Base-by-base conservation (phyloP, 2,797 vertebrate genomes). In the Pseudomugil gertrudae region DNA sequence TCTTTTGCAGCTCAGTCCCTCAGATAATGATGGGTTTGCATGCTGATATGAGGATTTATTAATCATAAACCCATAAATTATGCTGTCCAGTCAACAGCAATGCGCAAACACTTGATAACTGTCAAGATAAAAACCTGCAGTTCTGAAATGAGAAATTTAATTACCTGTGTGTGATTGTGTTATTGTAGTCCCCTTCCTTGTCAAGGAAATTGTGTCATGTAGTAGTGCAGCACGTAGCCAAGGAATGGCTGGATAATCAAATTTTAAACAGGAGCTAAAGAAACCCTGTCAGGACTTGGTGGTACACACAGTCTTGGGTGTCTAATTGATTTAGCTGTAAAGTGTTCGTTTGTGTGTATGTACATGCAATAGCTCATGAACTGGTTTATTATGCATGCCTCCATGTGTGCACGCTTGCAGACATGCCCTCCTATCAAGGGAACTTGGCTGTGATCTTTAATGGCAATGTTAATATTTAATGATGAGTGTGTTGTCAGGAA, bases 391-490 rank as follows among this genome's bases (percentile, higher is more conserved):
- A 65, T 65, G 69, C 66, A 68, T 69, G 65, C 38, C 54, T 21
- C 24, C 15, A 30, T 63, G 72, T 66, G 61, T 29, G 65, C 5
- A 51, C 5, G 47, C 53, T 23, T 51, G 79, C 38, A 13, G 40
- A 70, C 50, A 57, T n/a, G 32, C 74, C 69, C 76, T 73, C 67
- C 70, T 74, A 84, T 84, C 81, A 73, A 67, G 70, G 79, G 74
- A 72, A 66, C 71, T 70, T 63, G 80, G 77, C 87, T 90, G 84
- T 86, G 85, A 90, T 89, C 81, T 88, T 85, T 92, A 90, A 90
- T 89, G 82, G 87, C 72, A 51, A 27, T 14, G 72, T 93, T 88
- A 91, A 92, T 92, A 92, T 92, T 90, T 92, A 82, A 91, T 86
- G 79, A 65, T 73, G 66, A 87, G 78, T 73, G 63, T 87, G 86